A percentile compares a stretch with the other conserved stretches of the same genome.
These are phyloP conservation scores for Ranitomeya variabilis DNA, from an alignment of 2,113 vertebrate species.

Conservation along the genomic window DNA sequence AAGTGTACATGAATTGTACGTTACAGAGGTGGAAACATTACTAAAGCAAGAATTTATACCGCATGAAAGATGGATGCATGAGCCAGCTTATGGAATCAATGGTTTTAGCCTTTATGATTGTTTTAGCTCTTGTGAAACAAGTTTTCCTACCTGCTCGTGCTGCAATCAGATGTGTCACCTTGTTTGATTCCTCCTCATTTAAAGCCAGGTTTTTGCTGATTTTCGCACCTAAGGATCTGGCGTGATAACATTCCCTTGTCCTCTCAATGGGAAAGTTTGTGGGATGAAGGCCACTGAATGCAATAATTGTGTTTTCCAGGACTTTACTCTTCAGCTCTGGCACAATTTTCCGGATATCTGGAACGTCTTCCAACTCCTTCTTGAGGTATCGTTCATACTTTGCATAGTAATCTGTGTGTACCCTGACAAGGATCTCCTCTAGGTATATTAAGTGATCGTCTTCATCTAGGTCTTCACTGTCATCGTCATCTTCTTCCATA, in stretches of 20 bases:
- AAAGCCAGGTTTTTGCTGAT: constrained; percentile 81
- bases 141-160: constrained; percentile 82
- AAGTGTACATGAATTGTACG: neutral
- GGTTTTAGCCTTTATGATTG: too few species aligned
- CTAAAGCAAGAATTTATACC: neutral
- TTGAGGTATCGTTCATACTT: constrained; percentile 83
- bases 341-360: constrained; percentile 91
- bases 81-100: too few species aligned
- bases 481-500: constrained; percentile 85
- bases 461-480: constrained; percentile 81
- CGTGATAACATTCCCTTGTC: constrained; percentile 91
- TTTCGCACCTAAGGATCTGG: constrained; percentile 88
- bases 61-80: neutral
- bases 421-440: constrained; percentile 89
- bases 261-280: constrained; percentile 93
- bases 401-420: constrained; percentile 89
- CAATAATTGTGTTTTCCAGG: constrained; percentile 80
- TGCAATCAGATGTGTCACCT: constrained; percentile 89
- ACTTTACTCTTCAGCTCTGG: constrained; percentile 89
- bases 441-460: constrained; percentile 95
- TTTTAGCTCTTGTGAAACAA: neutral
- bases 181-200: constrained; percentile 76
- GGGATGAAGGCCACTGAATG: constrained; percentile 93
- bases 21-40: neutral
- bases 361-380: constrained; percentile 76